Evolutionary conservation across 2,888 invertebrate species (phyloP), one percentile per base, ranked within the genome.

Genomic region (Diogma glabrata): DNA sequence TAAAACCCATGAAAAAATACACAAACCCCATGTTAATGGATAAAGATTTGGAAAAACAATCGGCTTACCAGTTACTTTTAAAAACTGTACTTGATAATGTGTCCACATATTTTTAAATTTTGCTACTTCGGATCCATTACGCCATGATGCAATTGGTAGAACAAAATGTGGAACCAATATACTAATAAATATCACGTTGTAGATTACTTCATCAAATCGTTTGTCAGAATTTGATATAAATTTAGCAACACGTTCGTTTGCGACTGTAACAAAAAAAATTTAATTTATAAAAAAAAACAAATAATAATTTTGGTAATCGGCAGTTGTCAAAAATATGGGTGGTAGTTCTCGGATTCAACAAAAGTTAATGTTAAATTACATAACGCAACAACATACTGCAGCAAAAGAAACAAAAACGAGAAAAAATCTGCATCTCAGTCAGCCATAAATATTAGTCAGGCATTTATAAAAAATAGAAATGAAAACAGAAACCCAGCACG

Each of bases 21-120:
- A 83, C 1, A 82, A 66, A 0, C 71, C 72, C 75, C 81, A 83
- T 0, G 82, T 82, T 7, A 82, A 66, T 1, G 71, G 65, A 55
- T 78, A 75, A 2, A 84, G 66, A 57, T 79, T 81, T 1, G 78
- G 78, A 60, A 84, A 84, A 3, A 81, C 73, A 28, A 84, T 78
- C 0, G 80, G 75, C 0, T 76, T 76, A 1, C 82, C 79, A 0
- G 78, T 80, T 12, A 79, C 75, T 61, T 73, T 75, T 26, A 74
- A 70, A 57, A 78, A 80, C 63, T 48, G 48, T 22, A 48, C 22
- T 12, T 84, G 84, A 67, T 83, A 84, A 64, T 78, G 78, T 0
- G 84, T 83, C 84, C 84, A 84, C 84, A 84, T 84, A 59, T 84
- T 82, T 66, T 84, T 84, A 58, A 83, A 84, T 57, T 80, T 79